Evolutionary conservation across 1,140 invertebrate genomes (phyloP).

Genomic region (Drosophila nikananu): DNA sequence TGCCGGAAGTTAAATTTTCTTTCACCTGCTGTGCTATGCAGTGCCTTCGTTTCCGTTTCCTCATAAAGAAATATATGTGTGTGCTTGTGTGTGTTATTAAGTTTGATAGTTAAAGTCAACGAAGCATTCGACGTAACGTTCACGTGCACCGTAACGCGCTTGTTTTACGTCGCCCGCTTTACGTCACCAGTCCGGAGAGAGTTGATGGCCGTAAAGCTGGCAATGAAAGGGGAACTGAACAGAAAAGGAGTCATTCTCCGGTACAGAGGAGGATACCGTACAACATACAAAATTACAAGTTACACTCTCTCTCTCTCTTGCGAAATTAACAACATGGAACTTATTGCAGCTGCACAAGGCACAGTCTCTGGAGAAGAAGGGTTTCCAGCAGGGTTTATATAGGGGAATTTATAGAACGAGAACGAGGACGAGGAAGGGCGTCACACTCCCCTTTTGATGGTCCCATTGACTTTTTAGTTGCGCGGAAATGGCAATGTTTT

Average conservation of each 20-base stretch:
- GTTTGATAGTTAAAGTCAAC: conserved; percentile 74
- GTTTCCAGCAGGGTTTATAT: background rate
- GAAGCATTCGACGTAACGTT: conserved; percentile 74
- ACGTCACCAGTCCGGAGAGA: conserved; percentile 47
- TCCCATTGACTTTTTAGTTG: conserved; percentile 66
- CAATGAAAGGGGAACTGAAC: conserved; percentile 13
- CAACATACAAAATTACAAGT: conserved; percentile 79
- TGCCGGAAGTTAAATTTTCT: background rate
- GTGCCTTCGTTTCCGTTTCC: conserved; percentile 28
- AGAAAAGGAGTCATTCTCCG: conserved; percentile 9
- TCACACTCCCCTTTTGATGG: conserved; percentile 29
- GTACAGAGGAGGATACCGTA: conserved; percentile 50
- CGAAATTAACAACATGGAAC: conserved; percentile 83
- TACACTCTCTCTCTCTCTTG: conserved; percentile 74
- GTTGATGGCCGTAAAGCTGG: conserved; percentile 65
- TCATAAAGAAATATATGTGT: conserved; percentile 24
- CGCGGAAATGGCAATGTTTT: conserved; percentile 49
- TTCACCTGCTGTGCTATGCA: conserved; percentile 4
- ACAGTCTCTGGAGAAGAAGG: conserved; percentile 3
- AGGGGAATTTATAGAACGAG: conserved; percentile 1
- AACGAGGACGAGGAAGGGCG: background rate
- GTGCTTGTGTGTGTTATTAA: conserved; percentile 48
- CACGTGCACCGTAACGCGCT: conserved; percentile 66
- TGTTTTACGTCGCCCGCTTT: conserved; percentile 71
- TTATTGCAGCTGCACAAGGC: conserved; percentile 60